Percentiles rank a stretch among this genome's conserved stretches.
phyloP scores from a whole-genome alignment of 1,140 invertebrate species.

The Heliconius hewitsoni region DNA sequence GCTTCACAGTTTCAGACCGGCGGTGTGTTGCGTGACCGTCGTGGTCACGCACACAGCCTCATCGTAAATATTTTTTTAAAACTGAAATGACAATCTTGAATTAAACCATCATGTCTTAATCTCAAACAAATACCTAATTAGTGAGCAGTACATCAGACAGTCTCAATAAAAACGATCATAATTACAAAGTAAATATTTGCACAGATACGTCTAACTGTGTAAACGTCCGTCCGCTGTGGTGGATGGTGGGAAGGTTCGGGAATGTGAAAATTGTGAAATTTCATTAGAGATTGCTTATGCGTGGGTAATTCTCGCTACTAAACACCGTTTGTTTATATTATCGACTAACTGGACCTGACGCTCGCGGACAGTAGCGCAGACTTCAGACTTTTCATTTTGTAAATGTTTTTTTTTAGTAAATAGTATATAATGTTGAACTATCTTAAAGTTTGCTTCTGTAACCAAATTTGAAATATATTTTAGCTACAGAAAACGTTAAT shows the following conservation, averaged over 20 bases:
- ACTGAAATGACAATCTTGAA: no score
- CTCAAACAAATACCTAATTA: background rate
- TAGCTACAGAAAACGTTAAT: no score
- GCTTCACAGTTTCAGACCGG: no score
- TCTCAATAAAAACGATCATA: background rate
- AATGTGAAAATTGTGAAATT: conserved; percentile 12
- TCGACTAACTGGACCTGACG: conserved; percentile 3
- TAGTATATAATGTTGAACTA: background rate
- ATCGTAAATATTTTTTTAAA: no score
- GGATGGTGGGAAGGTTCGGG: background rate
- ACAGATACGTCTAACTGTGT: conserved; percentile 2
- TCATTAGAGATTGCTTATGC: conserved; percentile 6
- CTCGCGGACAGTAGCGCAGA: conserved; percentile 3
- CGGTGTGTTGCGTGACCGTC: no score
- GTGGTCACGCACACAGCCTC: no score
- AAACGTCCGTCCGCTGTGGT: background rate
- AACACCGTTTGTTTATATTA: conserved; percentile 10
- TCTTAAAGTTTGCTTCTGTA: no score
- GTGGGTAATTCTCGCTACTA: conserved; percentile 13
- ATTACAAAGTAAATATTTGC: background rate
- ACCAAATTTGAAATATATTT: no score
- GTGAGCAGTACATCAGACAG: background rate
- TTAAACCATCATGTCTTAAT: background rate
- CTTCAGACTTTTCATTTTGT: background rate
- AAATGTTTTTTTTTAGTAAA: background rate